Percentiles rank a stretch among this genome's conserved stretches.
Conservation (phyloP, 2,888 invertebrate species). For the Mythimna vitellina region DNA sequence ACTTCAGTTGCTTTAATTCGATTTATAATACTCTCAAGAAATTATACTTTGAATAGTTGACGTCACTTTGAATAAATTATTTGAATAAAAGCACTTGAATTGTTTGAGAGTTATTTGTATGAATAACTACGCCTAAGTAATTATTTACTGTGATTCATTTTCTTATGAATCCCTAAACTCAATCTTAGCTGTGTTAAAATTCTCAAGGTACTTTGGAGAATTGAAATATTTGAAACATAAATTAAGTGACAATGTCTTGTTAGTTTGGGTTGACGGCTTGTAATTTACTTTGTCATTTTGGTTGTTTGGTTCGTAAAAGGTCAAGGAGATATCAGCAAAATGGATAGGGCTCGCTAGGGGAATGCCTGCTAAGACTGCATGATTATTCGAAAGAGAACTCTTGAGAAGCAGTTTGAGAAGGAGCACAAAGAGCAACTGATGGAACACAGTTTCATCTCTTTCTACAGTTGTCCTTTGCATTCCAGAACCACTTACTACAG, state of each 20-base stretch:
- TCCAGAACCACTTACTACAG: too few species aligned
- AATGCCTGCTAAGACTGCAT: too few species aligned
- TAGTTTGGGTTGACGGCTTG: neutral
- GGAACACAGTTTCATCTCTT: too few species aligned
- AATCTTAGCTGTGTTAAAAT: slow-evolving; percentile 9
- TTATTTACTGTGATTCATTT: slow-evolving; percentile 2
- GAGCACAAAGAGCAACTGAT: too few species aligned
- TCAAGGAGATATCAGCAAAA: too few species aligned
- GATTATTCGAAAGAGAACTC: too few species aligned
- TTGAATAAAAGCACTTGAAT: neutral
- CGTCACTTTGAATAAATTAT: slow-evolving; percentile 24
- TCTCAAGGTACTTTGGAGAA: neutral
- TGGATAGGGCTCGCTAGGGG: too few species aligned
- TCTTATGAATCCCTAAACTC: slow-evolving; percentile 7
- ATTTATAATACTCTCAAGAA: slow-evolving; percentile 25
- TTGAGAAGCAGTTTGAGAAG: too few species aligned
- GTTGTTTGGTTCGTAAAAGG: neutral
- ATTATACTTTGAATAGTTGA: slow-evolving; percentile 34
- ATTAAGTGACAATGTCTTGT: neutral
- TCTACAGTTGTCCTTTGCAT: too few species aligned
- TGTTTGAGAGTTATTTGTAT: slow-evolving; percentile 13
- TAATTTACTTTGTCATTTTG: neutral
- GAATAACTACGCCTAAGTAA: slow-evolving; percentile 3
- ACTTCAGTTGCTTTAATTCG: slow-evolving; percentile 19
- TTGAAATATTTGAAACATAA: slow-evolving; percentile 22